Percentiles rank a stretch among this genome's conserved stretches.
These are phyloP conservation scores for Platypus cylindrus DNA, from an alignment of 2,888 invertebrate genomes.

Conservation along the genomic window DNA sequence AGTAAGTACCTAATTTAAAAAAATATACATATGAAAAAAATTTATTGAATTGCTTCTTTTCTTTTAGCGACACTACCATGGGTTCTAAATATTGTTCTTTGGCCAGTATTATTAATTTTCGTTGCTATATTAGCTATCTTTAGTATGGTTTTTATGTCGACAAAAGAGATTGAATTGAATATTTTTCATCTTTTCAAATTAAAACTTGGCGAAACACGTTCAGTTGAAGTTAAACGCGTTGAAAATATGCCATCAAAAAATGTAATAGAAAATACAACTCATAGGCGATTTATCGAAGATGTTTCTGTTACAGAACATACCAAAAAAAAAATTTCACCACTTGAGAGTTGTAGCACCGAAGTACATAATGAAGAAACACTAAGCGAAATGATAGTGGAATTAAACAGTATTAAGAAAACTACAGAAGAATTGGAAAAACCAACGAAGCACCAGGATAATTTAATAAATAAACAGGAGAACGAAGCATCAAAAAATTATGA, in stretches of 20 bases:
- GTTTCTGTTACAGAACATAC: slow-evolving; percentile 2
- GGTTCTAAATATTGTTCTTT: slow-evolving; percentile 18
- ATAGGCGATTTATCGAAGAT: slow-evolving; percentile 9
- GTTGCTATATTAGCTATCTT: slow-evolving; percentile 9
- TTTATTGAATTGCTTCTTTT: slow-evolving; percentile 2
- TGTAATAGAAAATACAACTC: slow-evolving; percentile 1
- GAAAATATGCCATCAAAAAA: slow-evolving; percentile 3
- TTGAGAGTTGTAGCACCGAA: too few species aligned
- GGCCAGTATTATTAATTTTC: slow-evolving; percentile 19
- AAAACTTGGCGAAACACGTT: slow-evolving; percentile 14
- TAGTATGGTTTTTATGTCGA: slow-evolving; percentile 11
- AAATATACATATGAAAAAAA: slow-evolving; percentile 4
- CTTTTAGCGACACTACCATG: slow-evolving; percentile 17
- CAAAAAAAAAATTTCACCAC: too few species aligned
- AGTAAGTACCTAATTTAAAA: slow-evolving; percentile 16
- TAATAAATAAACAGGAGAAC: too few species aligned
- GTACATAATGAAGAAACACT: background rate
- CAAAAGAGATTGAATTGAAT: slow-evolving; percentile 16
- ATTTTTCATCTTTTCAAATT: slow-evolving; percentile 19
- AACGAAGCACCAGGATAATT: background rate
- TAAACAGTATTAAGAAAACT: too few species aligned
- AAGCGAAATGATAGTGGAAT: too few species aligned
- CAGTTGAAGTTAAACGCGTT: background rate
- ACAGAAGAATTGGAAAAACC: too few species aligned
- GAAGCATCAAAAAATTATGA: too few species aligned